Evolutionary conservation across 2,113 vertebrate species (phyloP).

Genomic region (Synchiropus splendidus): DNA sequence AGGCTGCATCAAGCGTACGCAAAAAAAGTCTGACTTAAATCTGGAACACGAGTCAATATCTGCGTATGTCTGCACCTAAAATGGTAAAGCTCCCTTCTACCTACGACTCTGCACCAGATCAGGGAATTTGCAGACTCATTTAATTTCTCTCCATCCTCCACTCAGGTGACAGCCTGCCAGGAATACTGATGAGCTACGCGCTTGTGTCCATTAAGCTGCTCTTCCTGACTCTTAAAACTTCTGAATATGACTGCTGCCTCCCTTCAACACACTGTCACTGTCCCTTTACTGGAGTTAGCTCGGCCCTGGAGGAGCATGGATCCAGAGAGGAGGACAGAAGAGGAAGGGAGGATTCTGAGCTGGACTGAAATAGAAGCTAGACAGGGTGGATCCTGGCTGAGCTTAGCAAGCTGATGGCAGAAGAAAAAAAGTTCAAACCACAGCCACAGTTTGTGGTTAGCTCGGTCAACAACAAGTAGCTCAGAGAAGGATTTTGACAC

Average conservation of each 20-base stretch:
- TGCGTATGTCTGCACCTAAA: too few species aligned
- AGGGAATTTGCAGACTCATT: conserved; percentile 70
- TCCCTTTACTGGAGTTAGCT: too few species aligned
- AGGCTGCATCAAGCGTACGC: background rate
- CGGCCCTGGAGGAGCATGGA: conserved; percentile 43
- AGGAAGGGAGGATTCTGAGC: conserved; percentile 10
- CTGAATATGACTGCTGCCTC: conserved; percentile 15
- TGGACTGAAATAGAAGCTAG: conserved; percentile 31
- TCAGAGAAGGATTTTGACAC: conserved; percentile 5
- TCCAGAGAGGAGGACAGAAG: conserved; percentile 24
- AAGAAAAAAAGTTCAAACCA: conserved; percentile 6
- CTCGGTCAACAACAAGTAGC: conserved; percentile 4
- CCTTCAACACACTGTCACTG: conserved; percentile 11
- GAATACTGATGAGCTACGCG: conserved; percentile 65
- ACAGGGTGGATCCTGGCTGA: conserved; percentile 35
- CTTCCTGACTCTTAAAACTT: conserved; percentile 11
- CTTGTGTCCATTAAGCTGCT: conserved; percentile 49
- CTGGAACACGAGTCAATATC: too few species aligned
- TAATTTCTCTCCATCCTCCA: conserved; percentile 58
- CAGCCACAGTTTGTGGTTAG: conserved; percentile 18
- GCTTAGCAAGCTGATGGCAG: conserved; percentile 5
- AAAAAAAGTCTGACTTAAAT: background rate
- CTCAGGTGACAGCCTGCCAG: conserved; percentile 58
- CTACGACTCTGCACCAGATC: conserved; percentile 65
- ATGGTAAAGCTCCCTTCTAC: too few species aligned